phyloP scores from a whole-genome alignment of 2,113 vertebrate species.

The Gasterosteus aculeatus region DNA sequence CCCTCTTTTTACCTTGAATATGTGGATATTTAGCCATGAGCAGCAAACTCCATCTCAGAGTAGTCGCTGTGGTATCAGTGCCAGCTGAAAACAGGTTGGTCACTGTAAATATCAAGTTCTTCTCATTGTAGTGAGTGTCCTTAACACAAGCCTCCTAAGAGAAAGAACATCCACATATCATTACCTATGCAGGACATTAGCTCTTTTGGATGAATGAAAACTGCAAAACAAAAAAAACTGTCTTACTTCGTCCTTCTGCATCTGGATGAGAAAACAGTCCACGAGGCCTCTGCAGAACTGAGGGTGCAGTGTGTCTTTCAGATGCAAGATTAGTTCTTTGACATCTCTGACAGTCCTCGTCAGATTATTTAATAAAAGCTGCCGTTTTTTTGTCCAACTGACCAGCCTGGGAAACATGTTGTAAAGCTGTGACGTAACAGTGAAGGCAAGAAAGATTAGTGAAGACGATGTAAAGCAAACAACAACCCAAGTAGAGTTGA shows the following conservation, averaged over 20 bases:
- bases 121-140: slow-evolving; percentile 41
- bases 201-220: background rate
- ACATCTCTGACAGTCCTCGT: background rate
- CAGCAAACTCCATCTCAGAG: slow-evolving; percentile 75
- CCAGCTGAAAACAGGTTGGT: slow-evolving; percentile 74
- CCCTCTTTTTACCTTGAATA: slow-evolving; percentile 76
- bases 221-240: background rate
- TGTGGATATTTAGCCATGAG: slow-evolving; percentile 80
- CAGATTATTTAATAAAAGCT: slow-evolving; percentile 13
- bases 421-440: slow-evolving; percentile 63
- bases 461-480: background rate
- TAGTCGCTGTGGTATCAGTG: slow-evolving; percentile 71
- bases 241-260: slow-evolving; percentile 64
- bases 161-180: background rate
- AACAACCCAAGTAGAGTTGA: background rate
- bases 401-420: slow-evolving; percentile 74
- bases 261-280: slow-evolving; percentile 71
- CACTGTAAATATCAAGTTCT: slow-evolving; percentile 69
- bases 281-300: slow-evolving; percentile 62
- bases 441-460: background rate
- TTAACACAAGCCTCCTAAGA: slow-evolving; percentile 34
- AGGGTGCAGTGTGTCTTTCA: slow-evolving; percentile 71
- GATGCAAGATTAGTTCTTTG: slow-evolving; percentile 16
- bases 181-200: background rate
- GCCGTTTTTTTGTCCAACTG: slow-evolving; percentile 52